phyloP scores from a whole-genome alignment of 1,140 invertebrate species.

The Drosophila orosa region DNA sequence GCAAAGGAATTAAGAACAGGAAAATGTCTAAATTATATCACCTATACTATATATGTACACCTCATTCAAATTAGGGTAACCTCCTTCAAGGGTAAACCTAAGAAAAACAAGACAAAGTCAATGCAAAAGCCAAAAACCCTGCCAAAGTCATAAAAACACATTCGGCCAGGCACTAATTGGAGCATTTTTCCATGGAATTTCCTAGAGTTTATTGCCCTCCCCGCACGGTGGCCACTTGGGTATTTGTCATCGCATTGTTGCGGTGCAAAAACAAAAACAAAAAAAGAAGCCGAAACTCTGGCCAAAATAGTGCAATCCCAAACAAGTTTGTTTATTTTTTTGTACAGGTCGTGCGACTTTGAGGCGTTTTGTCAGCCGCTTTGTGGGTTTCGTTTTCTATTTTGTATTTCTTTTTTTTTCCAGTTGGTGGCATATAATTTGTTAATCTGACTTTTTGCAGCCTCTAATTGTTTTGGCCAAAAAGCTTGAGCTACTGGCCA shows the following conservation, averaged over 20 bases:
- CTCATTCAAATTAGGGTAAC: slow-evolving; percentile 1
- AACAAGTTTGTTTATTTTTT: slow-evolving; percentile 48
- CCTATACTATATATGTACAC: not conserved
- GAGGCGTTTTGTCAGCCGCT: slow-evolving; percentile 60
- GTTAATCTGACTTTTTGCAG: slow-evolving; percentile 66
- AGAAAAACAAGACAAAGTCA: slow-evolving; percentile 17
- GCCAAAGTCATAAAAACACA: slow-evolving; percentile 40
- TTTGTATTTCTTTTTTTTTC: slow-evolving; percentile 27
- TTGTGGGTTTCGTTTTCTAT: slow-evolving; percentile 46
- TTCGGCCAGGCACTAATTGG: slow-evolving; percentile 51
- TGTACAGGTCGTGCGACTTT: slow-evolving; percentile 43
- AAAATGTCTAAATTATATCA: not conserved
- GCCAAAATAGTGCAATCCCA: slow-evolving; percentile 54
- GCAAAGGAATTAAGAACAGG: not conserved
- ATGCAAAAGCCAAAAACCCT: slow-evolving; percentile 36
- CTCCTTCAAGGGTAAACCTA: slow-evolving; percentile 33
- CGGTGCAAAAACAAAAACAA: slow-evolving; percentile 9
- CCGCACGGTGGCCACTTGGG: slow-evolving; percentile 23
- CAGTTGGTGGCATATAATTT: slow-evolving; percentile 55
- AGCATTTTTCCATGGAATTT: slow-evolving; percentile 70
- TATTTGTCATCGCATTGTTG: slow-evolving; percentile 50
- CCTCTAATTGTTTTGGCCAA: slow-evolving; percentile 73
- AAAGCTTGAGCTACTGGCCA: slow-evolving; percentile 46
- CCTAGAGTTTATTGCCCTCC: slow-evolving; percentile 73
- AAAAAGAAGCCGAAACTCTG: slow-evolving; percentile 7